Evolutionary conservation across 2,113 vertebrate species (phyloP).

Genomic region (Ochotona curzoniae): DNA sequence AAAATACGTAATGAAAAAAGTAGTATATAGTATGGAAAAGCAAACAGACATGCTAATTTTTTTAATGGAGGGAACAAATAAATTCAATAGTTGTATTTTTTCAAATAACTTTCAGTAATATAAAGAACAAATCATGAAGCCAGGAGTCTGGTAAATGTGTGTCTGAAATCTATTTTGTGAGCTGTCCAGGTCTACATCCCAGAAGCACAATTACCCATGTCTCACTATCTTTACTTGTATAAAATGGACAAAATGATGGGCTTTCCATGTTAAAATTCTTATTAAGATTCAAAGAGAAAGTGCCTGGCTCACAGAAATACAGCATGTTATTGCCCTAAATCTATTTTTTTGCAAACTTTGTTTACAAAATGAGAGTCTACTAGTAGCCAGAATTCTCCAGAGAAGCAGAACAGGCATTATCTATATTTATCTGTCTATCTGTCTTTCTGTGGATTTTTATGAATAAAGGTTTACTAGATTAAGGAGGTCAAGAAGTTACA

Average conservation of each 20-base stretch:
- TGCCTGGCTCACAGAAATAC: background rate
- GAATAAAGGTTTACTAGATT: background rate
- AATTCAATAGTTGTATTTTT: background rate
- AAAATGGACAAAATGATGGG: background rate
- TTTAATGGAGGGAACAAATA: background rate
- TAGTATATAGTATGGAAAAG: background rate
- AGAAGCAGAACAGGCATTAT: background rate
- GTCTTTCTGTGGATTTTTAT: background rate
- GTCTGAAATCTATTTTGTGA: background rate
- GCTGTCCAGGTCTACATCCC: background rate
- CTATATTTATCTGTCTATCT: background rate
- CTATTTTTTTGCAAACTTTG: background rate
- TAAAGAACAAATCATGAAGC: background rate
- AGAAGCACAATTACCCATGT: background rate
- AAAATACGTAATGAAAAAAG: background rate
- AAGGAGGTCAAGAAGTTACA: background rate
- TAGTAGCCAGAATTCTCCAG: background rate
- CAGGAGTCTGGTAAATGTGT: background rate
- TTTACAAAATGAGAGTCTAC: background rate
- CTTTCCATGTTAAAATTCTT: background rate
- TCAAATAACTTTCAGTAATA: background rate
- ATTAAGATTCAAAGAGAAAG: background rate
- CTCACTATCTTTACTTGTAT: background rate
- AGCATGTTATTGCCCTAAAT: background rate
- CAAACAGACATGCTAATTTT: background rate